These are phyloP conservation scores for Allolobophora icterica DNA, from an alignment of 2,888 invertebrate genomes.

Conservation along the genomic window DNA sequence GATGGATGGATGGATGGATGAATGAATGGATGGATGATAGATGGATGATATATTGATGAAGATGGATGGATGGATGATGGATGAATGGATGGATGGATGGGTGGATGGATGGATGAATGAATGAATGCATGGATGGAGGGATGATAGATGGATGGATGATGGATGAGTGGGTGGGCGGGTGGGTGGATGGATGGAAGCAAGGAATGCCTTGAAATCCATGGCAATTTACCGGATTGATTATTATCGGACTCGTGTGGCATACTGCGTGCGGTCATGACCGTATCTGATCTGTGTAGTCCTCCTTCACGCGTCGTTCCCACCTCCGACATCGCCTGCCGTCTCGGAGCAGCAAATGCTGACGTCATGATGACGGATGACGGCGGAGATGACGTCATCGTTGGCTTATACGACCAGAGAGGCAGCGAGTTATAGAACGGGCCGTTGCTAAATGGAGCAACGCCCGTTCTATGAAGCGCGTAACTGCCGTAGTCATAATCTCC, in stretches of 20 bases:
- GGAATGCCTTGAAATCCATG: no score
- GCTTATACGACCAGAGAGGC: background rate
- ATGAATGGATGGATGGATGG: no score
- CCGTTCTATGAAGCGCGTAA: background rate
- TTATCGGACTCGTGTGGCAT: background rate
- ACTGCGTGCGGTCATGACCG: background rate
- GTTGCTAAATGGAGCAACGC: background rate
- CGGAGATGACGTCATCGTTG: slow-evolving; percentile 22
- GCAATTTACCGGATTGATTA: background rate
- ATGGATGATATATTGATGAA: no score
- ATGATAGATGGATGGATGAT: no score
- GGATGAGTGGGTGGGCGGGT: no score
- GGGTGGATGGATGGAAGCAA: no score
- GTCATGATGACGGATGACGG: slow-evolving; percentile 29
- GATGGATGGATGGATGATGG: no score
- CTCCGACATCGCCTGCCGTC: slow-evolving; percentile 8
- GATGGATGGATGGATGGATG: no score
- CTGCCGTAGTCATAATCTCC: background rate
- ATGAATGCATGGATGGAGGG: no score
- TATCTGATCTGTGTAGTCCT: background rate
- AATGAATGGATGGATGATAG: no score
- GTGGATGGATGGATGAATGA: no score
- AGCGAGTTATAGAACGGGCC: background rate
- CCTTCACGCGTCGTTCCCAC: background rate
- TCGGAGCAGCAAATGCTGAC: background rate